Conservation (phyloP, 2,113 vertebrate species). For the Perognathus longimembris region DNA sequence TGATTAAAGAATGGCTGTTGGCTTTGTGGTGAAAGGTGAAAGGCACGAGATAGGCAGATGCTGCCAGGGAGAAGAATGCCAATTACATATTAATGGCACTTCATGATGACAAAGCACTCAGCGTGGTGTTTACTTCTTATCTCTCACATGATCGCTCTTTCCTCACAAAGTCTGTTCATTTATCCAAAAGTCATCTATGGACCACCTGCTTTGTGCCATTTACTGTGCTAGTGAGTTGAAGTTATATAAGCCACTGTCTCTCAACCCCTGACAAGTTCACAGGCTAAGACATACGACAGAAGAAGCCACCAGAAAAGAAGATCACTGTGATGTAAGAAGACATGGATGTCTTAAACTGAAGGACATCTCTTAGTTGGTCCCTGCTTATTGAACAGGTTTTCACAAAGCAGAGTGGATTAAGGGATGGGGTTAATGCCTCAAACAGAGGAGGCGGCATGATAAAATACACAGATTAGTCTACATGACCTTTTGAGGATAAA, state of each 20-base stretch:
- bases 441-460: no score
- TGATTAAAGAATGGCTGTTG: slow-evolving; percentile 53
- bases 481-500: not conserved
- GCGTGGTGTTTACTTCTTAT: not conserved
- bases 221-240: not conserved
- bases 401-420: not conserved
- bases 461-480: not conserved
- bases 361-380: not conserved
- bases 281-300: not conserved
- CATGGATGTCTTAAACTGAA: not conserved
- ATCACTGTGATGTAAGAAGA: accelerated
- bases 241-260: not conserved
- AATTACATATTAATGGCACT: slow-evolving; percentile 12
- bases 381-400: not conserved
- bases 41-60: not conserved
- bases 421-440: not conserved
- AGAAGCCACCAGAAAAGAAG: not conserved
- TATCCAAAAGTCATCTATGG: not conserved
- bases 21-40: slow-evolving; percentile 59
- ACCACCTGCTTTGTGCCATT: slow-evolving; percentile 31
- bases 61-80: not conserved
- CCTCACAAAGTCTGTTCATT: slow-evolving; percentile 5
- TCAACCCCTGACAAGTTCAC: not conserved
- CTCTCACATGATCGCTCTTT: slow-evolving; percentile 16
- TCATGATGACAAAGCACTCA: slow-evolving; percentile 59